phyloP scores from a whole-genome alignment of 2,888 invertebrate genomes.

The Carpatolechia fugitivella region DNA sequence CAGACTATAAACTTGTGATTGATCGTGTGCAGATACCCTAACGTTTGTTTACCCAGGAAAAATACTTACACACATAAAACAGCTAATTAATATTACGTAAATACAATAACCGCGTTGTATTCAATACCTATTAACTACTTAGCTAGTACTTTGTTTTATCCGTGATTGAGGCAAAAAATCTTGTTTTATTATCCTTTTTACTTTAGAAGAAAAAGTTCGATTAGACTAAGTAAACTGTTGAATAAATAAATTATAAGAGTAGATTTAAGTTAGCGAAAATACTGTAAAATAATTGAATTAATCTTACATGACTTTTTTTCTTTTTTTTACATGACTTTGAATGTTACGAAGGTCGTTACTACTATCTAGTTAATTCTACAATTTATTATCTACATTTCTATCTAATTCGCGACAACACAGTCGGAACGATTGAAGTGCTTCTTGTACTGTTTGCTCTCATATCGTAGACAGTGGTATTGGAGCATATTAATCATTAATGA shows the following conservation, averaged over 20 bases:
- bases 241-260: too few relatives aligned
- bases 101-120: not conserved
- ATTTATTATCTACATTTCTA: not conserved
- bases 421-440: not conserved
- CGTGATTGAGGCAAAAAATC: too few relatives aligned
- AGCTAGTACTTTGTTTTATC: too few relatives aligned
- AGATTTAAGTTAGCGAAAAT: too few relatives aligned
- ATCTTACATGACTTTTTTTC: too few relatives aligned
- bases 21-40: slow-evolving; percentile 1
- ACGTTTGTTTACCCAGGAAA: not conserved
- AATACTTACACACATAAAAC: not conserved
- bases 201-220: too few relatives aligned
- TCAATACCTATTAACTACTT: not conserved
- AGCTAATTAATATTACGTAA: not conserved
- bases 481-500: slow-evolving; percentile 46
- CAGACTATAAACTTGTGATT: slow-evolving; percentile 19
- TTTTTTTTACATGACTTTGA: too few relatives aligned
- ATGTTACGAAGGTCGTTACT: not conserved
- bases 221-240: too few relatives aligned
- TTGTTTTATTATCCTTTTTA: too few relatives aligned
- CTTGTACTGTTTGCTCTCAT: not conserved
- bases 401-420: not conserved
- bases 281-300: too few relatives aligned
- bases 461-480: slow-evolving; percentile 24
- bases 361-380: not conserved